These are phyloP conservation scores for Leptinotarsa defecta DNA, from an alignment of 1,140 invertebrate genomes.

Conservation along the genomic window DNA sequence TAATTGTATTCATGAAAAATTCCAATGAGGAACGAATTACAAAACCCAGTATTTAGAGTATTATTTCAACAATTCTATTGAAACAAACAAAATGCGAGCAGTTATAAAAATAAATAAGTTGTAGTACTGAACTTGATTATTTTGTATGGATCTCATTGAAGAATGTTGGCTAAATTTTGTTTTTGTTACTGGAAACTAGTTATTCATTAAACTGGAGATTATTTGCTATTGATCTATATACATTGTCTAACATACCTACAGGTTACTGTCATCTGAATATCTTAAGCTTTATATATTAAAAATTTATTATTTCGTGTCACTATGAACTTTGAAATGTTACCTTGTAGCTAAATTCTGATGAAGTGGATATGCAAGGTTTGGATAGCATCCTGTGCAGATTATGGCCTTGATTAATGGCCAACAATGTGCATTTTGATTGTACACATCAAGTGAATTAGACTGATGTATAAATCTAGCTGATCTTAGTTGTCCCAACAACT, in stretches of 20 bases:
- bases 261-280: too few species aligned
- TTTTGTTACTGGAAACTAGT: not conserved
- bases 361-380: constrained; percentile 74
- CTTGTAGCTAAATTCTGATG: constrained; percentile 44
- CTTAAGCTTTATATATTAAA: too few species aligned
- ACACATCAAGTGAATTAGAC: constrained; percentile 70
- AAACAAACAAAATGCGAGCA: too few species aligned
- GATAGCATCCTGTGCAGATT: constrained; percentile 84
- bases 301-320: too few species aligned
- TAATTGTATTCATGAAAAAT: too few species aligned
- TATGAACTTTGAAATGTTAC: constrained; percentile 11
- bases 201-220: not conserved
- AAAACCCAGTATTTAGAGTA: too few species aligned
- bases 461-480: constrained; percentile 84
- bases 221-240: not conserved
- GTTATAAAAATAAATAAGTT: too few species aligned
- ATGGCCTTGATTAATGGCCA: constrained; percentile 93
- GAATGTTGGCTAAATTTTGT: too few species aligned
- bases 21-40: too few species aligned
- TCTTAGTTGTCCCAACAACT: constrained; percentile 83
- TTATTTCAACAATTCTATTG: too few species aligned
- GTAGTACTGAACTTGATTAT: too few species aligned
- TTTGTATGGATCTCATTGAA: too few species aligned
- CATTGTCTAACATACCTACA: not conserved
- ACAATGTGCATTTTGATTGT: constrained; percentile 86